phyloP scores from a whole-genome alignment of 2,113 vertebrate species.

The Proterorhinus semilunaris region DNA sequence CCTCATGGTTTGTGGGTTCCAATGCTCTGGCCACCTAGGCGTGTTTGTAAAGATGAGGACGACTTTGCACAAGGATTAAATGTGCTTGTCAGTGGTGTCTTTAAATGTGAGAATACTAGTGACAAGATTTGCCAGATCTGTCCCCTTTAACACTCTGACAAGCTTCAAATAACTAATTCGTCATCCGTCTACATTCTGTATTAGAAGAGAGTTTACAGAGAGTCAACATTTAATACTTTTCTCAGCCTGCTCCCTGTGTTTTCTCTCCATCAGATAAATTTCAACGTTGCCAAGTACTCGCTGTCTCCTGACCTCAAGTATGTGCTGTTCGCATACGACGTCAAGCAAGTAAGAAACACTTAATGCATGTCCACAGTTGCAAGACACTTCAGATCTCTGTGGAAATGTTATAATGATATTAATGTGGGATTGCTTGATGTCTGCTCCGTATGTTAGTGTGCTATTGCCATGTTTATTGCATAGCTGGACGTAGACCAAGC shows the following conservation, averaged over 20 bases:
- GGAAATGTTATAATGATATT: background rate
- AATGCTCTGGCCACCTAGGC: background rate
- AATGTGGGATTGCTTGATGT: background rate
- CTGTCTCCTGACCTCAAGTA: slow-evolving; percentile 93
- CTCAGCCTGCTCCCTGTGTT: background rate
- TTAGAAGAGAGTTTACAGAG: background rate
- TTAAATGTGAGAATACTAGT: too few species aligned
- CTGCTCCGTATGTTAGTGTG: background rate
- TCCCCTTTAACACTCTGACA: too few species aligned
- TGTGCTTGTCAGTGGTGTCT: too few species aligned
- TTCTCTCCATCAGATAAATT: slow-evolving; percentile 80
- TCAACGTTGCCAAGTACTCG: slow-evolving; percentile 92
- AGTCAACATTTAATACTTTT: background rate
- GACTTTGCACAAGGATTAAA: too few species aligned
- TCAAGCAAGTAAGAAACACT: slow-evolving; percentile 85
- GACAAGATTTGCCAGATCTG: too few species aligned
- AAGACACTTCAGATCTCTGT: background rate
- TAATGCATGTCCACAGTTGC: background rate
- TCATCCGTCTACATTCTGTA: too few species aligned
- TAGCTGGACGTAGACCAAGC: too few species aligned
- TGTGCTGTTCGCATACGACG: slow-evolving; percentile 94
- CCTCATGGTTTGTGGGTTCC: background rate
- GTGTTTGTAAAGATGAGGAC: too few species aligned
- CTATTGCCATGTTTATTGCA: too few species aligned
- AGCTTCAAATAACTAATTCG: too few species aligned